Evolutionary conservation across 2,888 invertebrate genomes (phyloP), one percentile per base, ranked within the genome.

Genomic region (Tetragonula carbonaria): DNA sequence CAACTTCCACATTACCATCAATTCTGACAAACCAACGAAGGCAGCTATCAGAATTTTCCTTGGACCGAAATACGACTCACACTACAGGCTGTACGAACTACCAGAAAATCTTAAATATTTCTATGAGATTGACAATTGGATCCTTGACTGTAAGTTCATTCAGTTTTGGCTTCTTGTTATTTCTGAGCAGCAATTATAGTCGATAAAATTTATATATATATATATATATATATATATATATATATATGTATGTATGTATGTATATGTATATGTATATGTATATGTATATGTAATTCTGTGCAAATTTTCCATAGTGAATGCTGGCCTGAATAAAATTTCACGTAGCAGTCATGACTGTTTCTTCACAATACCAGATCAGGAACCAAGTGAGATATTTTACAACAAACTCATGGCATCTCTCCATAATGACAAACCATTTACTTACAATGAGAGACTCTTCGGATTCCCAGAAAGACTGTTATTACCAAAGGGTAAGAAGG

Each of bases 391-490:
- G 65, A n/a, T 86, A 13, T 90, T 87, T 73, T 94, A 93, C 87
- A 89, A 91, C 45, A 91, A 86, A 50, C 11, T 94, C 13, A 74
- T 84, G 4, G 91, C 88, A n/a, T 88, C 92, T 0, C 85, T 95
- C 70, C 94, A 96, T 53, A 95, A 95, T 33, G 95, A 95, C 55
- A 95, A 95, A 82, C 95, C 95, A 65, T 95, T 96, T 93, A 95
- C 82, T 13, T 92, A 92, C 72, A 67, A 91, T 70, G 85, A 92
- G 72, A 90, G 93, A 28, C 95, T 96, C 91, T 96, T 96, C 85
- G 96, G 96, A 74, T 97, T 97, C 95, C 97, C 97, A 4, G 95
- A 96, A 50, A 96, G 97, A 89, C 95, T 97, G 66, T 93, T 97
- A 63, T 95, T 98, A 75, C 97, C 98, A 65, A 97, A 95, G 91